These are phyloP conservation scores for Ailurus styani DNA, from an alignment of 2,113 vertebrate genomes.

Conservation along the genomic window DNA sequence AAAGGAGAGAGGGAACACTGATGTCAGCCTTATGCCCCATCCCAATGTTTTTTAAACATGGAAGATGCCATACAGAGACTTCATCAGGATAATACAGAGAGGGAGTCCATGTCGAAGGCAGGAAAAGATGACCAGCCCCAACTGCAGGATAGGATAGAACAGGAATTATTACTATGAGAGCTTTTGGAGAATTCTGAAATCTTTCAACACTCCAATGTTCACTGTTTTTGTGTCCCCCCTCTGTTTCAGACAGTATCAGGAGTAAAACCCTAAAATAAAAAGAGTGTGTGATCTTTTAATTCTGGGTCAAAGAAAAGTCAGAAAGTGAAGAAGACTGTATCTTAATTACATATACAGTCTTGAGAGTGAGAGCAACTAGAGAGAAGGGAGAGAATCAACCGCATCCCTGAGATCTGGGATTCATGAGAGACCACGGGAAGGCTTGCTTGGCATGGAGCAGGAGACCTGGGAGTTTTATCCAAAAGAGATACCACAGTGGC, in stretches of 20 bases:
- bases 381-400: neutral
- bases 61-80: neutral
- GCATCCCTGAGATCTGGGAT: neutral
- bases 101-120: neutral
- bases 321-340: neutral
- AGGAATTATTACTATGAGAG: neutral
- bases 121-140: neutral
- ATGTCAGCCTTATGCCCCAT: neutral
- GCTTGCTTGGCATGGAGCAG: neutral
- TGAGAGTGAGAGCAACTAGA: neutral
- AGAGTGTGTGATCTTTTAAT: neutral
- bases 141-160: neutral
- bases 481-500: neutral
- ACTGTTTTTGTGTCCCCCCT: neutral
- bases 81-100: neutral
- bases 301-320: neutral
- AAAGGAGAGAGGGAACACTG: neutral
- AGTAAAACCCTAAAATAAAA: conserved; percentile 13
- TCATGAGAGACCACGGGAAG: neutral
- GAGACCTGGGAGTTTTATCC: neutral
- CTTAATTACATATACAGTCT: neutral
- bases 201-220: neutral
- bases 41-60: neutral
- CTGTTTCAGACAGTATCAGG: neutral
- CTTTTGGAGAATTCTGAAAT: neutral